These are phyloP conservation scores for Drosophila paulistorum DNA, from an alignment of 1,140 invertebrate species.

Conservation along the genomic window DNA sequence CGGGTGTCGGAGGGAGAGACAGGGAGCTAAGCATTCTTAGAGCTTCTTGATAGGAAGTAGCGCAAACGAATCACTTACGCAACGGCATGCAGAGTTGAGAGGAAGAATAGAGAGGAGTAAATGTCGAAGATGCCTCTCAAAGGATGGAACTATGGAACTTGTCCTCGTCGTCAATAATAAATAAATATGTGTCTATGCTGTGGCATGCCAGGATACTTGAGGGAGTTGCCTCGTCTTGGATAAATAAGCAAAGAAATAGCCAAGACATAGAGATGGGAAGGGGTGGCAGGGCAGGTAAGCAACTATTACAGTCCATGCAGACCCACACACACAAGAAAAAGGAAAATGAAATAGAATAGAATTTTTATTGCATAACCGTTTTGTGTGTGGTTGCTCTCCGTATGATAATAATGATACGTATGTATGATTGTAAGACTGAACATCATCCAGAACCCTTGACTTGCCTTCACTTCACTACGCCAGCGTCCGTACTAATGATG, in stretches of 20 bases:
- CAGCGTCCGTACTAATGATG: conserved; percentile 68
- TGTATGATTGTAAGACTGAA: neutral
- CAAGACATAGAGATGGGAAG: neutral
- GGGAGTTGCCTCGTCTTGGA: conserved; percentile 21
- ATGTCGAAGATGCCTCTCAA: conserved; percentile 44
- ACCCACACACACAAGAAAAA: conserved; percentile 19
- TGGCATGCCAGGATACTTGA: conserved; percentile 61
- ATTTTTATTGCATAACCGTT: conserved; percentile 69
- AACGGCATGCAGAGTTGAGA: conserved; percentile 23
- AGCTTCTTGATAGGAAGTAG: conserved; percentile 61
- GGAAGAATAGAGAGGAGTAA: conserved; percentile 12
- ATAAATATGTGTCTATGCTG: conserved; percentile 78
- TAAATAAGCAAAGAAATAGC: conserved; percentile 24
- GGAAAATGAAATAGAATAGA: conserved; percentile 51
- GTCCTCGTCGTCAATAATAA: conserved; percentile 70
- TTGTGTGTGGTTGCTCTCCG: conserved; percentile 42
- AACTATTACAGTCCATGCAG: conserved; percentile 47
- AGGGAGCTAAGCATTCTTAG: conserved; percentile 15
- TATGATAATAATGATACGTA: conserved; percentile 43
- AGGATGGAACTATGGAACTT: conserved; percentile 1
- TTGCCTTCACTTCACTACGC: conserved; percentile 25
- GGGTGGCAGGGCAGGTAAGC: conserved; percentile 43
- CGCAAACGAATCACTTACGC: conserved; percentile 71
- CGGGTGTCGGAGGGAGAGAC: neutral
- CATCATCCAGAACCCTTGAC: conserved; percentile 57